Base-by-base conservation (phyloP, 2,113 vertebrate species). In the Nanorana parkeri region DNA sequence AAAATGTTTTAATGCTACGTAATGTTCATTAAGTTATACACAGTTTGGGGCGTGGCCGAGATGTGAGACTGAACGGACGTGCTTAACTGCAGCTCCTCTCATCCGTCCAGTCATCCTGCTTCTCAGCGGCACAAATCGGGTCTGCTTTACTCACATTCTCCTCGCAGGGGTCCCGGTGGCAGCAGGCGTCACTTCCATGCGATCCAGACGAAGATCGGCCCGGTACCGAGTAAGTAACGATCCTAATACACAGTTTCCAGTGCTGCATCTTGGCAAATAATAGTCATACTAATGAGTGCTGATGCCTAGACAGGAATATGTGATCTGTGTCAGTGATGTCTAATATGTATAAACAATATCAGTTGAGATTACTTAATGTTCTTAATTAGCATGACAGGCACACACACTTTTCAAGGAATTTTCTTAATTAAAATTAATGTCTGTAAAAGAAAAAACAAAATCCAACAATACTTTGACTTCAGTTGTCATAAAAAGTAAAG, bases 401-500 rank as follows among this genome's bases (percentile, higher is more conserved):
- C 52, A 68, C 41, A 67, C 23, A 51, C 6, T 78, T 55, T 54
- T 21, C 24, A 17, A 32, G 51, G 19, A 78, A 23, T 26, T 67
- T 20, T n/a, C 68, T 24, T 13, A 41, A 47, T 68, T 4, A 78
- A 32, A 55, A 68, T 68, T 68, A 78, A 26, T 73, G 65, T 68
- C 64, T 68, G 41, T 56, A 36, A 68, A 73, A 36, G 24, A 47
- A 15, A 47, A 47, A 36, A 32, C 29, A 67, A 61, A 67, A 67
- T 11, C 26, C 15, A 56, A 68, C 51, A 54, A 58, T 17, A 28
- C 6, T 58, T 58, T 78, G 65, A 24, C 51, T 68, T 78, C 24
- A 28, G 19, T 15, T 78, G 23, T 78, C 24, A 51, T 29, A 26
- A 52, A 77, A 64, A 6, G 8, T 26, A 20, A 64, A 77, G 51